Percentiles rank a stretch among this genome's conserved stretches.
phyloP scores from a whole-genome alignment of 2,888 invertebrate genomes.

The Caenorhabditis wallacei region DNA sequence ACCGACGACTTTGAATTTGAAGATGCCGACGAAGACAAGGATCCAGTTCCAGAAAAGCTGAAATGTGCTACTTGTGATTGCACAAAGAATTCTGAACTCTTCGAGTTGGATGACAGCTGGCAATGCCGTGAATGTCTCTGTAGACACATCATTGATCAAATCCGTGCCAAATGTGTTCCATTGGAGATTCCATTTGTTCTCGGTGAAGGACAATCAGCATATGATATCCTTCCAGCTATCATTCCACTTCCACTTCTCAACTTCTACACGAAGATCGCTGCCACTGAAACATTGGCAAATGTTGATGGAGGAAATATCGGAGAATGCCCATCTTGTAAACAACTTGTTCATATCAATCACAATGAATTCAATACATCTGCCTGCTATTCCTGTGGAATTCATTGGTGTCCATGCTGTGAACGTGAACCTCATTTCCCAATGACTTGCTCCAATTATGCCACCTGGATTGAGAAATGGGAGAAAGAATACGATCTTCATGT shows the following conservation, averaged over 20 bases:
- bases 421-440: constrained; percentile 76
- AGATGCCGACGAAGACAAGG: constrained; percentile 50
- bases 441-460: constrained; percentile 65
- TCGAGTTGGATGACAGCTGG: constrained; percentile 76
- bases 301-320: constrained; percentile 59
- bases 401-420: constrained; percentile 73
- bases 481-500: constrained; percentile 66
- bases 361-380: constrained; percentile 48
- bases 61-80: constrained; percentile 66
- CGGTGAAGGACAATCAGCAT: constrained; percentile 62
- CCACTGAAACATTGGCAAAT: constrained; percentile 53
- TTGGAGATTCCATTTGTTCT: constrained; percentile 68
- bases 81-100: constrained; percentile 65
- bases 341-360: constrained; percentile 62
- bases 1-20: constrained; percentile 50
- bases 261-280: constrained; percentile 70
- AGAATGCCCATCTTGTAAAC: constrained; percentile 70
- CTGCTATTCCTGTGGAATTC: constrained; percentile 68
- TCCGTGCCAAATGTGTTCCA: constrained; percentile 64
- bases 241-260: constrained; percentile 69
- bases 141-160: constrained; percentile 60
- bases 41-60: constrained; percentile 22
- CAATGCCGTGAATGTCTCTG: constrained; percentile 71
- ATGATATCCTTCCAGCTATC: constrained; percentile 68
- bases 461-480: constrained; percentile 72